A percentile compares a stretch with the other conserved stretches of the same genome.
Evolutionary conservation across 2,888 invertebrate genomes (phyloP).

Genomic region (Labia minor): DNA sequence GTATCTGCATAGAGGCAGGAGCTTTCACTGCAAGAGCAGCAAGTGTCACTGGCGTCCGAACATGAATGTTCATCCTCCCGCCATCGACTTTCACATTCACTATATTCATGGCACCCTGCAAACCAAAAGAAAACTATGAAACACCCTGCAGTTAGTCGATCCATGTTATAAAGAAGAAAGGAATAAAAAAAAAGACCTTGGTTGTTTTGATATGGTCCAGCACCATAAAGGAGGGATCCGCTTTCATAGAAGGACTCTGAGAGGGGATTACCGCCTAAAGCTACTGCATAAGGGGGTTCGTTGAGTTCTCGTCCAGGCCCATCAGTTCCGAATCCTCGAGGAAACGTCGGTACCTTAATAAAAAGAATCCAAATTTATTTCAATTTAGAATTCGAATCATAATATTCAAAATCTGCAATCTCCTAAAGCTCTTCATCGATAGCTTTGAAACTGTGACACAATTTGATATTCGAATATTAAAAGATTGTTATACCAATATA

Average conservation of each 20-base stretch:
- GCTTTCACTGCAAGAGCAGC: conserved; percentile 52
- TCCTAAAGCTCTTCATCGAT: too few species aligned
- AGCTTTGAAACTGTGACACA: too few species aligned
- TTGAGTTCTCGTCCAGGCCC: background rate
- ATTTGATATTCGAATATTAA: too few species aligned
- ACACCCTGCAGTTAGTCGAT: too few species aligned
- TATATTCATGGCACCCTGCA: conserved; percentile 8
- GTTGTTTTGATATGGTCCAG: background rate
- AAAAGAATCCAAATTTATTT: background rate
- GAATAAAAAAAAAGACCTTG: background rate
- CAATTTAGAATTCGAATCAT: too few species aligned
- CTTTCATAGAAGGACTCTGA: conserved; percentile 23
- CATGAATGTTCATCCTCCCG: conserved; percentile 21
- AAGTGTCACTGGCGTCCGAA: conserved; percentile 43
- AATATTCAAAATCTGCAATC: too few species aligned
- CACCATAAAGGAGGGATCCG: conserved; percentile 23
- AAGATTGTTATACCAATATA: too few species aligned
- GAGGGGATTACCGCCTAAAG: background rate
- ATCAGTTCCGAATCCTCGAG: conserved; percentile 23
- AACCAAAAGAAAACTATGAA: too few species aligned
- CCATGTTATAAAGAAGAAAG: too few species aligned
- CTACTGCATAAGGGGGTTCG: background rate
- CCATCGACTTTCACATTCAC: conserved; percentile 23
- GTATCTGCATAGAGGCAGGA: conserved; percentile 49
- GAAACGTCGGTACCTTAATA: conserved; percentile 25